These are phyloP conservation scores for Rhagonycha fulva DNA, from an alignment of 2,888 invertebrate genomes.

Conservation along the genomic window DNA sequence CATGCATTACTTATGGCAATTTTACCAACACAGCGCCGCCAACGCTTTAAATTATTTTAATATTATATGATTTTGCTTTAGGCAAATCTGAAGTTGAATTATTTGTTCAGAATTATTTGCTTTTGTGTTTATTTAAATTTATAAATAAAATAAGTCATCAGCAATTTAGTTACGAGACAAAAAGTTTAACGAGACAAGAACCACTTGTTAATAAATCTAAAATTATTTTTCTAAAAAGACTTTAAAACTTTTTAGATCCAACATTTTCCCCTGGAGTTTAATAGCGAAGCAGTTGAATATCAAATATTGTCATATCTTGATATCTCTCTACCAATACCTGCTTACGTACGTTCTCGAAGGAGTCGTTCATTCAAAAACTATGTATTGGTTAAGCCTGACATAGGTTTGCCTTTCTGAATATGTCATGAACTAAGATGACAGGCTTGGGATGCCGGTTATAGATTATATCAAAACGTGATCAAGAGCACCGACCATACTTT, in stretches of 20 bases:
- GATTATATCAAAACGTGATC: constrained; percentile 35
- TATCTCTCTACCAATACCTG: constrained; percentile 31
- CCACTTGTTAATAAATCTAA: constrained; percentile 16
- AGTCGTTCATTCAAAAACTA: constrained; percentile 32
- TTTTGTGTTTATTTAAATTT: constrained; percentile 25
- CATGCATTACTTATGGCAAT: constrained; percentile 43
- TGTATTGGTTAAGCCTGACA: constrained; percentile 40
- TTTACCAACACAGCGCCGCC: constrained; percentile 34
- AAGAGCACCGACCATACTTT: constrained; percentile 17
- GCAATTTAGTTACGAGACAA: neutral
- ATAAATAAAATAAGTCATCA: constrained; percentile 6
- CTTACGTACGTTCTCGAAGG: constrained; percentile 27
- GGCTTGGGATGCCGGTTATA: constrained; percentile 38
- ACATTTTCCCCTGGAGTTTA: constrained; percentile 32
- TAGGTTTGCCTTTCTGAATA: constrained; percentile 48
- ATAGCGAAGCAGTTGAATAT: constrained; percentile 31
- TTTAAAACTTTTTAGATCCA: constrained; percentile 25
- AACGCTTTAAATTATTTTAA: constrained; percentile 53
- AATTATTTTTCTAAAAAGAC: constrained; percentile 19
- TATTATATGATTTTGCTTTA: constrained; percentile 51
- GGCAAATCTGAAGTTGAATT: constrained; percentile 48
- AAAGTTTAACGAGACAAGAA: neutral
- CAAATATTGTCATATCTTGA: constrained; percentile 39
- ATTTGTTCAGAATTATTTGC: constrained; percentile 37
- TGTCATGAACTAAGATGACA: constrained; percentile 48